phyloP scores from a whole-genome alignment of 2,888 invertebrate genomes.

The Anarsia innoxiella region DNA sequence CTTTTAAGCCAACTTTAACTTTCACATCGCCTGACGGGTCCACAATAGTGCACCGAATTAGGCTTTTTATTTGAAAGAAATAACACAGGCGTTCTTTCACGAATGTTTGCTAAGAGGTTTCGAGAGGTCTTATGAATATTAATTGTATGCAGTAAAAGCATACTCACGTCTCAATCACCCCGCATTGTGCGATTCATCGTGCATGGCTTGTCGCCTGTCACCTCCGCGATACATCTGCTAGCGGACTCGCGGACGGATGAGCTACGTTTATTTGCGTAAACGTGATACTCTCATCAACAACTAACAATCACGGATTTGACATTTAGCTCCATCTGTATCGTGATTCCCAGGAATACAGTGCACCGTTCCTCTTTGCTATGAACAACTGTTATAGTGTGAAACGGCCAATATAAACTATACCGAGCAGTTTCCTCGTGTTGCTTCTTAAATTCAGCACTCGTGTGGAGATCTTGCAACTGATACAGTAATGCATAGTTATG shows the following conservation, averaged over 20 bases:
- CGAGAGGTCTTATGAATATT: too few species aligned
- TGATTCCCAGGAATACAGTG: constrained; percentile 12
- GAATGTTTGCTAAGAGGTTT: too few species aligned
- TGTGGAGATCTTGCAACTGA: too few species aligned
- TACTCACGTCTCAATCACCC: constrained; percentile 38
- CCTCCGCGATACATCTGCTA: constrained; percentile 11
- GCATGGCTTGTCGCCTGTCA: constrained; percentile 6
- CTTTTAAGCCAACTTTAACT: constrained; percentile 28
- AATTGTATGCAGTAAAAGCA: too few species aligned
- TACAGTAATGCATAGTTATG: not conserved
- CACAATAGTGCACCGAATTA: constrained; percentile 40
- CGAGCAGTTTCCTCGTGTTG: too few species aligned
- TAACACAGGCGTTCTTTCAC: constrained; percentile 23
- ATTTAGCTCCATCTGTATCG: constrained; percentile 15
- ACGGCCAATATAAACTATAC: too few species aligned
- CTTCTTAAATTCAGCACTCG: too few species aligned
- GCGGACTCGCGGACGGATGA: constrained; percentile 15
- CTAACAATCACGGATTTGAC: constrained; percentile 22
- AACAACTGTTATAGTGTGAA: constrained; percentile 5
- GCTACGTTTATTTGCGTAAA: constrained; percentile 7
- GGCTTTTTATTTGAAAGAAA: constrained; percentile 29
- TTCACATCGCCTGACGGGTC: constrained; percentile 35
- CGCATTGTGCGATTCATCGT: constrained; percentile 32
- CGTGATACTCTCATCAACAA: constrained; percentile 15
- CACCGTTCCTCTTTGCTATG: constrained; percentile 4